Base-by-base conservation (phyloP, 2,888 invertebrate species). In the Drosophila algonquin region DNA sequence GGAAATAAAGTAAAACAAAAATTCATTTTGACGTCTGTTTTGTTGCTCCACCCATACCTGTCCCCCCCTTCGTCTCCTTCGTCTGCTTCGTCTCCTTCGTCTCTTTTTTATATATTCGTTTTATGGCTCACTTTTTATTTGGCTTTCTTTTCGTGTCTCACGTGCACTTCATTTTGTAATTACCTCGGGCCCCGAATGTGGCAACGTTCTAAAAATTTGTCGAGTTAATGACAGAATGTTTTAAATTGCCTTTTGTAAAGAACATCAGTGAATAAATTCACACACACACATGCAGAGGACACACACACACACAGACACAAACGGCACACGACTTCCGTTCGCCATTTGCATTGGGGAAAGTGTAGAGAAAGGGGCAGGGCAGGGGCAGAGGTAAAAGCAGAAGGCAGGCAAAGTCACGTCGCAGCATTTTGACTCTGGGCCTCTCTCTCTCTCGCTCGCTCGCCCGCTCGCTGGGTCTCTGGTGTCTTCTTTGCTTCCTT, bases 111-210 rank as follows among this genome's bases (percentile, higher is more conserved):
- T 40, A 52, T 24, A 56, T 18, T 27, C 44, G 14, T 54, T 72
- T 57, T 59, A 58, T 70, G 55, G 32, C 61, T 50, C 56, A 50
- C 69, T 61, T 51, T 69, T 71, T 56, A 62, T 70, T 70, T 62
- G 62, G 40, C 27, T 50, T 50, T 47, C 47, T 24, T 21, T 45
- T 14, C 50, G 63, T 44, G 61, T 14, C 52, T 70, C 56, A 47
- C 57, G 72, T 72, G 75, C 61, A 81, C 77, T 79, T 77, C 73
- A 74, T 63, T 83, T 87, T 82, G 75, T 89, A 87, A 87, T 87
- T 87, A 85, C 73, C 63, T 53, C 64, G 56, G 62, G 76, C 54
- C 10, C 44, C 40, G 46, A 79, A 71, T 77, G 72, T 53, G 54
- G 56, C 59, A 76, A 53, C 65, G 73, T 60, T 63, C 62, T 74